A percentile compares a stretch with the other conserved stretches of the same genome.
These are phyloP conservation scores for Caradrina clavipalpis DNA, from an alignment of 2,888 invertebrate genomes.

Conservation along the genomic window DNA sequence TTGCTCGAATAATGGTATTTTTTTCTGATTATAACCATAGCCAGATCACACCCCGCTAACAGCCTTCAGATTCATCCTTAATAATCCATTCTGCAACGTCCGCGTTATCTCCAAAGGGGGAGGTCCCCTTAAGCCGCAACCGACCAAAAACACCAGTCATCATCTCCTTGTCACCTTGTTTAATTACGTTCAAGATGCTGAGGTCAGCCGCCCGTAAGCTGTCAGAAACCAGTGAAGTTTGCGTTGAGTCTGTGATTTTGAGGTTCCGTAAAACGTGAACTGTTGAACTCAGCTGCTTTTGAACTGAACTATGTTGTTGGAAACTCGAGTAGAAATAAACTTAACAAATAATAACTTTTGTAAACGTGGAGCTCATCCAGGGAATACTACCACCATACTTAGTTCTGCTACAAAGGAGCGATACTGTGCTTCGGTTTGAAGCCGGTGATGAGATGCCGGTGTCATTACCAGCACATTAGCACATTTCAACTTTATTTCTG, in stretches of 20 bases:
- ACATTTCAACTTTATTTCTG: too few species aligned
- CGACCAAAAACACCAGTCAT: constrained; percentile 63
- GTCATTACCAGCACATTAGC: too few species aligned
- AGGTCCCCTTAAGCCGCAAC: constrained; percentile 21
- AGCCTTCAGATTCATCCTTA: not conserved
- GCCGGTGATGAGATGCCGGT: too few species aligned
- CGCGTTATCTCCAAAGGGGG: constrained; percentile 14
- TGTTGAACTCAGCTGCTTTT: not conserved
- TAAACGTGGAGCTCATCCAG: too few species aligned
- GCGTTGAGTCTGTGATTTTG: not conserved
- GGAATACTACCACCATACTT: too few species aligned
- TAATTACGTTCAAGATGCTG: constrained; percentile 63
- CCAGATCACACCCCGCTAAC: not conserved
- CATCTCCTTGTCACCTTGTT: constrained; percentile 61
- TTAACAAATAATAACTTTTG: too few species aligned
- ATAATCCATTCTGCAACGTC: constrained; percentile 26
- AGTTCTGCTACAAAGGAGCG: too few species aligned
- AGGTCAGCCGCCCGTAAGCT: constrained; percentile 32
- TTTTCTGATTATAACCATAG: not conserved
- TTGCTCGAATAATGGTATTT: too few species aligned
- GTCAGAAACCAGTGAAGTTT: constrained; percentile 18
- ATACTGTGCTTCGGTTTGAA: too few species aligned
- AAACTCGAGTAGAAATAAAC: too few species aligned
- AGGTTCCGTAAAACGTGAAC: constrained; percentile 9
- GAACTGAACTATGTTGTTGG: too few species aligned